Percentiles rank a stretch among this genome's conserved stretches.
These are phyloP conservation scores for Chloromyia formosa DNA, from an alignment of 2,888 invertebrate genomes.

Conservation along the genomic window DNA sequence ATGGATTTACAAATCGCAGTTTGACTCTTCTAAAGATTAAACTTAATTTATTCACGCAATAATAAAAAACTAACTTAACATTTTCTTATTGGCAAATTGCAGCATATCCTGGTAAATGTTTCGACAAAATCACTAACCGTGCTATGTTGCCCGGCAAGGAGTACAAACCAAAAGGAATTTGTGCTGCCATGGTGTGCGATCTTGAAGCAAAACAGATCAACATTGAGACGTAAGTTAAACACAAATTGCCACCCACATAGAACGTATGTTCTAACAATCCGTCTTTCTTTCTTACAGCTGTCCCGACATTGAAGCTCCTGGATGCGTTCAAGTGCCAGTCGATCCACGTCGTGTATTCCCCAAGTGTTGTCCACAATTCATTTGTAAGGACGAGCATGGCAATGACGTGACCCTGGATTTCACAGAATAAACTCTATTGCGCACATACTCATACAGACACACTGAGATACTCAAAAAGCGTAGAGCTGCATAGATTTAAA, in stretches of 20 bases:
- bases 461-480: background rate
- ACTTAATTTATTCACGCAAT: too few species aligned
- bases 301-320: slow-evolving; percentile 61
- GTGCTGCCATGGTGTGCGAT: slow-evolving; percentile 62
- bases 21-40: background rate
- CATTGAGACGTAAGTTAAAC: slow-evolving; percentile 57
- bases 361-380: slow-evolving; percentile 62
- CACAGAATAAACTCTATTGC: background rate
- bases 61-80: background rate
- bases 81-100: slow-evolving; percentile 47
- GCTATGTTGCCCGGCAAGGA: slow-evolving; percentile 61
- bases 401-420: slow-evolving; percentile 57
- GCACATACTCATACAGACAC: too few species aligned
- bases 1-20: background rate
- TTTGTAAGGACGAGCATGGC: slow-evolving; percentile 62
- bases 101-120: slow-evolving; percentile 63
- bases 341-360: slow-evolving; percentile 61
- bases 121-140: slow-evolving; percentile 60
- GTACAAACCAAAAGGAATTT: slow-evolving; percentile 63
- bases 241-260: background rate
- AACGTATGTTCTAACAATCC: background rate
- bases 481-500: background rate
- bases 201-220: slow-evolving; percentile 58
- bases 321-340: slow-evolving; percentile 60
- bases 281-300: slow-evolving; percentile 51